phyloP scores from a whole-genome alignment of 2,888 invertebrate species.

The Pemphredon lugubris region DNA sequence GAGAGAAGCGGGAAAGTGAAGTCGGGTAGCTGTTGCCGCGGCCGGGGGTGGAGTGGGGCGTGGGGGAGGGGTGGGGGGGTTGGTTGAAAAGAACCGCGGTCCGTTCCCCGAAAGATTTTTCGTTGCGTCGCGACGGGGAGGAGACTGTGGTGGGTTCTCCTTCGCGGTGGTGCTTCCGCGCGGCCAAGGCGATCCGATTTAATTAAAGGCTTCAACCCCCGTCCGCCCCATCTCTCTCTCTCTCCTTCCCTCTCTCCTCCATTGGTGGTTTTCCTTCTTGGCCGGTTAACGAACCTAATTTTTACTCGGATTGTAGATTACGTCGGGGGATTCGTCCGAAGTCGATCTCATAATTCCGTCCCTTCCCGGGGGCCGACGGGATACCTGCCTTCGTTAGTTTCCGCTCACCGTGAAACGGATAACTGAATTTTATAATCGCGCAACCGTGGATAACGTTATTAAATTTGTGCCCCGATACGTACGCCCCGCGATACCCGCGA shows the following conservation, averaged over 20 bases:
- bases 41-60: too few species aligned
- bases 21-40: too few species aligned
- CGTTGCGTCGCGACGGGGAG: too few species aligned
- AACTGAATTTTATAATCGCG: slow-evolving; percentile 62
- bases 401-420: slow-evolving; percentile 28
- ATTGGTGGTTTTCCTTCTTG: slow-evolving; percentile 50
- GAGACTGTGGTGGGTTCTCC: too few species aligned
- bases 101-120: slow-evolving; percentile 36
- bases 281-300: slow-evolving; percentile 67
- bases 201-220: slow-evolving; percentile 52
- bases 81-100: background rate
- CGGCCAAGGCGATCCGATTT: slow-evolving; percentile 60
- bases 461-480: slow-evolving; percentile 48
- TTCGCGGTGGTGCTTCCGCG: slow-evolving; percentile 7
- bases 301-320: slow-evolving; percentile 66
- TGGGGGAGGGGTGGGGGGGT: background rate
- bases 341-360: slow-evolving; percentile 59
- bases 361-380: slow-evolving; percentile 17
- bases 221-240: too few species aligned
- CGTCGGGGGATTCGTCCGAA: slow-evolving; percentile 55
- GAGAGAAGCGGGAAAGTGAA: too few species aligned
- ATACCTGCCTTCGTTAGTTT: slow-evolving; percentile 50
- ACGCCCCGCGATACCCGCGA: background rate
- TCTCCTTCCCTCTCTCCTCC: too few species aligned
- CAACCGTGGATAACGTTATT: slow-evolving; percentile 38